Evolutionary conservation across 1,140 invertebrate species (phyloP).

Genomic region (Steinernema feltiae): DNA sequence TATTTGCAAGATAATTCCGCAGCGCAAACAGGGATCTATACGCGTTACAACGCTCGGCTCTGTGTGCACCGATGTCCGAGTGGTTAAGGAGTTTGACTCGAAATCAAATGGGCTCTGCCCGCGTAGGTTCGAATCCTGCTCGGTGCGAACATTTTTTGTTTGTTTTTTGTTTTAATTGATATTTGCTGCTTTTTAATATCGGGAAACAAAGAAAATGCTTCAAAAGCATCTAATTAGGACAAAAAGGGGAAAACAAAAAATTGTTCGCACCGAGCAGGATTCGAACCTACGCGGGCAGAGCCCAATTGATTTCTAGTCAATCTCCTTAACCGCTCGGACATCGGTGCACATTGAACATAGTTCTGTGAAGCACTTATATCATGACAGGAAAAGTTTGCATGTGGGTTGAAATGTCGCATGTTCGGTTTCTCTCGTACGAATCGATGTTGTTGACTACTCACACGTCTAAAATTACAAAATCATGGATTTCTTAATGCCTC

Average conservation of each 20-base stretch:
- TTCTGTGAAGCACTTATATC: neutral
- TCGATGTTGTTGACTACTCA: too few relatives aligned
- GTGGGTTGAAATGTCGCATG: neutral
- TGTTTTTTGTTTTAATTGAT: neutral
- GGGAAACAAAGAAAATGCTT: neutral
- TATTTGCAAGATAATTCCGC: too few relatives aligned
- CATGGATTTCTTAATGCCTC: too few relatives aligned
- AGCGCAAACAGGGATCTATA: neutral
- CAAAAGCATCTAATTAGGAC: neutral
- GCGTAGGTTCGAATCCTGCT: constrained; percentile 33
- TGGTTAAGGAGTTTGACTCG: constrained; percentile 26
- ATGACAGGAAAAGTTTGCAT: neutral
- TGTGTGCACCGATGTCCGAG: constrained; percentile 28
- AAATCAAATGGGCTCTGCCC: constrained; percentile 32
- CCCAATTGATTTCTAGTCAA: constrained; percentile 32
- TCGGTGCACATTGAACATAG: constrained; percentile 8
- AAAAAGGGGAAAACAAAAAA: constrained; percentile 7
- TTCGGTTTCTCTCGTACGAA: too few relatives aligned
- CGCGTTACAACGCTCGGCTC: neutral
- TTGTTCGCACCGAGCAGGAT: constrained; percentile 25
- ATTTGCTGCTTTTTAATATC: neutral
- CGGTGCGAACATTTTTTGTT: constrained; percentile 17
- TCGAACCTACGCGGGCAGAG: constrained; percentile 37
- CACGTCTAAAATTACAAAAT: too few relatives aligned
- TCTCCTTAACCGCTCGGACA: constrained; percentile 35